Evolutionary conservation across 2,888 invertebrate species (phyloP), one percentile per base, ranked within the genome.

Genomic region (Clusia tigrina): DNA sequence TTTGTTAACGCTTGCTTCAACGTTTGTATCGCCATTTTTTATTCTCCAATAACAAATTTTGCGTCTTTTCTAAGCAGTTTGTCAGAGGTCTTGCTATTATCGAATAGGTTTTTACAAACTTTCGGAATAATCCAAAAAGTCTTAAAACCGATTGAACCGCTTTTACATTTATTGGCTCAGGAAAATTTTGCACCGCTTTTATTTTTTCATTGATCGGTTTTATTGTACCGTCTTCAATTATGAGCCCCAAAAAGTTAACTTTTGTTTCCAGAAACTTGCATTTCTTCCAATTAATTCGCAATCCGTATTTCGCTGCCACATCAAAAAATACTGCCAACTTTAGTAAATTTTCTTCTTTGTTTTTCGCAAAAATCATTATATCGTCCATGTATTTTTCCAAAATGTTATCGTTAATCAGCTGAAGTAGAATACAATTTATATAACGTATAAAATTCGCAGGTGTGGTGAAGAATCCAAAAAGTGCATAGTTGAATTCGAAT

Each of bases 401-500:
- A n/a, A n/a, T n/a, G n/a, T n/a, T n/a, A n/a, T n/a, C n/a, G n/a
- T n/a, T 48, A 3, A 66, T 64, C 22, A 67, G 54, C 20, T 55
- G 15, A 20, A 63, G 24, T 25, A 69, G 67, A 3, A 68, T 56
- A 12, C 12, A 26, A 6, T 67, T 66, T 1, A 67, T 59, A 38
- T 58, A 69, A n/a, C 80, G 53, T 25, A 70, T 76, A 54, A 84
- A 82, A 17, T 74, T 71, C 10, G 74, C 69, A 15, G 83, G 83
- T 2, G 72, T 72, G 25, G 78, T 81, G 32, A 74, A 79, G 10
- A 82, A 58, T 2, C 82, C 83, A 71, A 84, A 84, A 0, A 82
- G 83, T 42, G 72, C 15, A 54, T 3, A 54, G 2, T 24, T 54
- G 25, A 54, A 54, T 25, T 54, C 54, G 17, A 17, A 54, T 2